Conservation (phyloP, 2,888 invertebrate genomes). For the Epinotia ramella region DNA sequence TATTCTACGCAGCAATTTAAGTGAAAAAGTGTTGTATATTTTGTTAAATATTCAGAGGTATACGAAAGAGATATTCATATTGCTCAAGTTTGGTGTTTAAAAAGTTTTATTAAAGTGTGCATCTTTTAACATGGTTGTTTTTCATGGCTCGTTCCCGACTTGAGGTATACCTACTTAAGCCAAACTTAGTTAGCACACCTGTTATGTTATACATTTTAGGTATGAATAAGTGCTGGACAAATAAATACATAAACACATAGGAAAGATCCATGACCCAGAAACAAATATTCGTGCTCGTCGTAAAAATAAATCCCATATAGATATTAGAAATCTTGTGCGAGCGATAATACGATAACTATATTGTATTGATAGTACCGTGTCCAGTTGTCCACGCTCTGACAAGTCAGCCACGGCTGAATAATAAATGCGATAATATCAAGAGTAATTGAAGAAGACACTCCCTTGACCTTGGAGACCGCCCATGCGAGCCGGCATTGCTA, state of each 20-base stretch:
- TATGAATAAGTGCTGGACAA: too few relatives aligned
- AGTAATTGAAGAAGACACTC: constrained; percentile 10
- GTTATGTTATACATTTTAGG: too few relatives aligned
- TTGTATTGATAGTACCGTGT: too few relatives aligned
- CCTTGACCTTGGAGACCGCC: constrained; percentile 23
- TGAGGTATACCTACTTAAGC: background rate
- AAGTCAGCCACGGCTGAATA: constrained; percentile 17
- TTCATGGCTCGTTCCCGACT: background rate
- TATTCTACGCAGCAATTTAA: constrained; percentile 56
- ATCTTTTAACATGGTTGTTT: constrained; percentile 50
- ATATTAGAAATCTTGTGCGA: too few relatives aligned
- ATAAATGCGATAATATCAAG: constrained; percentile 38
- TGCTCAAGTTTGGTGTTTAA: constrained; percentile 74
- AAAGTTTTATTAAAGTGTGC: constrained; percentile 74
- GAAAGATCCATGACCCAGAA: too few relatives aligned
- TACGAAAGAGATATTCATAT: constrained; percentile 62
- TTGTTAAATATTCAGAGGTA: constrained; percentile 58
- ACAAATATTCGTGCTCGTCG: too few relatives aligned
- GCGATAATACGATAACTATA: too few relatives aligned
- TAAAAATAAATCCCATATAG: too few relatives aligned
- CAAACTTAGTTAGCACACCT: background rate
- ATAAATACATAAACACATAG: too few relatives aligned
- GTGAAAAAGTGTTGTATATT: constrained; percentile 63
- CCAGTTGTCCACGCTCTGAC: too few relatives aligned
- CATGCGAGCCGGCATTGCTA: background rate